Percentiles rank a stretch among this genome's conserved stretches.
phyloP scores from a whole-genome alignment of 1,140 invertebrate genomes.

The Megalopta genalis region DNA sequence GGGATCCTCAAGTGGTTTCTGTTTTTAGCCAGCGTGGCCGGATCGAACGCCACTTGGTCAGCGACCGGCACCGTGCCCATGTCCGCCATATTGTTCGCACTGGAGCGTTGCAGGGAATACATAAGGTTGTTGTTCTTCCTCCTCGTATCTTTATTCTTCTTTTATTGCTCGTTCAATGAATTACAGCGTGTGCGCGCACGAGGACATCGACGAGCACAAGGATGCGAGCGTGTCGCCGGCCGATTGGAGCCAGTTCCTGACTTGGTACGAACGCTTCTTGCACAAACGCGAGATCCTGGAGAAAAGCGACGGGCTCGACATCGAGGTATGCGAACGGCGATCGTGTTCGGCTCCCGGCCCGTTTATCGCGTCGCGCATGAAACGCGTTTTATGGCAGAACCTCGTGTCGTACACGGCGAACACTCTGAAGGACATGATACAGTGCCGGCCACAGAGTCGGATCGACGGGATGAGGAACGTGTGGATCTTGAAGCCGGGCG shows the following conservation, averaged over 20 bases:
- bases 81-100: slow-evolving; percentile 80
- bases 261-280: slow-evolving; percentile 45
- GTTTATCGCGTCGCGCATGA: neutral
- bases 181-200: slow-evolving; percentile 41
- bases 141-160: too few species aligned
- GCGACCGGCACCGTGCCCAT: slow-evolving; percentile 71
- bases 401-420: slow-evolving; percentile 70
- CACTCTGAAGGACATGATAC: slow-evolving; percentile 81
- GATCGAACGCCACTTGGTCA: slow-evolving; percentile 44
- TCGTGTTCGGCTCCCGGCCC: too few species aligned
- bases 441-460: slow-evolving; percentile 83
- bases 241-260: slow-evolving; percentile 49
- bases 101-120: slow-evolving; percentile 81
- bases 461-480: slow-evolving; percentile 92
- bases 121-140: slow-evolving; percentile 64
- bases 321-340: slow-evolving; percentile 28
- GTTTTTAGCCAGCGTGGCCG: slow-evolving; percentile 66
- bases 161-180: neutral
- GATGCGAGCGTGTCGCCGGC: neutral
- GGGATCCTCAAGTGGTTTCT: slow-evolving; percentile 82
- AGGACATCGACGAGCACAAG: slow-evolving; percentile 45
- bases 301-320: slow-evolving; percentile 31
- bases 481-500: slow-evolving; percentile 98
- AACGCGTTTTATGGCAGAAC: slow-evolving; percentile 16
- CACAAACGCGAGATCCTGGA: slow-evolving; percentile 33